Conservation (phyloP, 2,113 vertebrate genomes). For the Scatophagus argus region DNA sequence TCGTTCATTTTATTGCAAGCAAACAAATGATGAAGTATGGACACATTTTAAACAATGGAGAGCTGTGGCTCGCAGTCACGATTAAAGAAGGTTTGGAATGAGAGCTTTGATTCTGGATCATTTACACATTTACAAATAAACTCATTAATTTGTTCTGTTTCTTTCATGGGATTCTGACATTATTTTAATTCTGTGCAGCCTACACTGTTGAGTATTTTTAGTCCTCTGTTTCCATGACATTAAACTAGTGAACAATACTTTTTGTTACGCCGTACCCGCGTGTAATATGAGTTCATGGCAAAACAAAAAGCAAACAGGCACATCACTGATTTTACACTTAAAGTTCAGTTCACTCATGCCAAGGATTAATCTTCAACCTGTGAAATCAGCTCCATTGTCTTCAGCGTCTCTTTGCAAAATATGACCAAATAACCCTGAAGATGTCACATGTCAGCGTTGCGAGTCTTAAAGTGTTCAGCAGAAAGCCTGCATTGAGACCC, state of each 20-base stretch:
- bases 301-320: not conserved
- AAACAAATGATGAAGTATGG: not conserved
- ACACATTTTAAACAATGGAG: not conserved
- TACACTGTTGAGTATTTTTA: slow-evolving; percentile 20
- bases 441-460: no score
- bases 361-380: no score
- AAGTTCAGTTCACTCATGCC: no score
- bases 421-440: no score
- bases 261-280: not conserved
- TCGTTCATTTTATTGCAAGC: no score
- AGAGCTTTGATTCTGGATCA: slow-evolving; percentile 2
- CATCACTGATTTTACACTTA: no score
- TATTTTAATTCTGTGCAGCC: slow-evolving; percentile 30
- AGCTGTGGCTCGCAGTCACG: not conserved
- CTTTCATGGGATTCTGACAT: slow-evolving; percentile 41
- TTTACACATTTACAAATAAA: slow-evolving; percentile 14
- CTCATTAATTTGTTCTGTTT: slow-evolving; percentile 22
- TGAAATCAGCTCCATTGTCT: no score
- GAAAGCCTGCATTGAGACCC: no score
- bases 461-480: no score
- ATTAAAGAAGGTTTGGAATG: slow-evolving; percentile 2
- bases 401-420: no score
- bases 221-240: slow-evolving; percentile 51
- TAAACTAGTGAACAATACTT: not conserved
- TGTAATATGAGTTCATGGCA: not conserved